Percentiles rank a stretch among this genome's conserved stretches.
phyloP scores from a whole-genome alignment of 2,888 invertebrate genomes.

The Caenorhabditis sp. region DNA sequence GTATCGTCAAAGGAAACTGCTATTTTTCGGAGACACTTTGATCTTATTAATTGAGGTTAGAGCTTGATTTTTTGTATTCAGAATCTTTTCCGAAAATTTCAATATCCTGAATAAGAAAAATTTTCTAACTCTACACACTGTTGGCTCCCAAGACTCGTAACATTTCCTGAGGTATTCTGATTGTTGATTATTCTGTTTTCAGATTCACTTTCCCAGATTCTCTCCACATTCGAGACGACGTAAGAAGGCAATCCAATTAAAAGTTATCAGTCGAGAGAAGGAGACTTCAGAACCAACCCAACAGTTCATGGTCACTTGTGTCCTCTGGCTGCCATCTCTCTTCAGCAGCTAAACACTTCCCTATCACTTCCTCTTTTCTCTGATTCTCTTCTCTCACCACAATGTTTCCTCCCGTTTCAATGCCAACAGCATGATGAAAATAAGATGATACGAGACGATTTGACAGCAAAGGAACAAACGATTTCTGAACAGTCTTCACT shows the following conservation, averaged over 20 bases:
- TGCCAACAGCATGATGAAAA: constrained; percentile 41
- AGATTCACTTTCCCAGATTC: background rate
- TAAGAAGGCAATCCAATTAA: constrained; percentile 9
- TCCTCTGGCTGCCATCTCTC: constrained; percentile 26
- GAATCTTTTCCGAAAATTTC: no score
- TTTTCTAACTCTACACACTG: background rate
- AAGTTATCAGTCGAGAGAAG: constrained; percentile 8
- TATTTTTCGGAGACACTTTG: no score
- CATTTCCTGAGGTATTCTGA: background rate
- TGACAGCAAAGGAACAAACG: constrained; percentile 29
- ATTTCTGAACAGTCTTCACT: constrained; percentile 45
- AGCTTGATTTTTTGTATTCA: no score
- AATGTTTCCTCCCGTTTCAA: constrained; percentile 17
- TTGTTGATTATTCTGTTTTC: background rate
- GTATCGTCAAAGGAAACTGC: no score
- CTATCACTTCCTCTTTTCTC: constrained; percentile 37
- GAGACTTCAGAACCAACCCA: constrained; percentile 28
- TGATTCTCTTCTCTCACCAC: background rate
- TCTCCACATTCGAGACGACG: background rate
- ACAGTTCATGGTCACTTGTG: constrained; percentile 53
- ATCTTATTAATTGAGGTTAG: no score
- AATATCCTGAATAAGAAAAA: no score
- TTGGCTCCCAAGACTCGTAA: background rate
- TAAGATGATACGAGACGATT: constrained; percentile 31
- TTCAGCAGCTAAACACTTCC: constrained; percentile 23